Conservation (phyloP, 1,140 invertebrate species). For the Caenorhabditis briggsae region DNA sequence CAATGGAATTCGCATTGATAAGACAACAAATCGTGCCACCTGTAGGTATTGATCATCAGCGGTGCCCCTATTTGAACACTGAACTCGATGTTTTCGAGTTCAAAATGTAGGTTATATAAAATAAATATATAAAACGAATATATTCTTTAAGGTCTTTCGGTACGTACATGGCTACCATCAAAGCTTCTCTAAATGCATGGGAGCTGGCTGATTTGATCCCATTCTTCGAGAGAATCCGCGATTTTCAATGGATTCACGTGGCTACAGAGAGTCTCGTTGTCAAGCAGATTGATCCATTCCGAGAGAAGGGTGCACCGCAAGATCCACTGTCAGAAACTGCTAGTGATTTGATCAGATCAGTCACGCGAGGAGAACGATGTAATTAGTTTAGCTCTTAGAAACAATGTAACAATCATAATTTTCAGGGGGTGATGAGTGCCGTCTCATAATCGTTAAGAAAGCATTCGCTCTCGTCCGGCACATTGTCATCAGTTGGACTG, state of each 20-base stretch:
- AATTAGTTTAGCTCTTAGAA: not conserved
- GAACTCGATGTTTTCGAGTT: not conserved
- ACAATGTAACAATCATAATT: not conserved
- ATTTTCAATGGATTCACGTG: slow-evolving; percentile 42
- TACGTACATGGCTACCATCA: too few relatives aligned
- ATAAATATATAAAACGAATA: too few relatives aligned
- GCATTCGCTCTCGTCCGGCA: slow-evolving; percentile 6
- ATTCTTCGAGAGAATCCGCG: not conserved
- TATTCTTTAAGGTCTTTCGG: too few relatives aligned
- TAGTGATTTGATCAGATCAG: slow-evolving; percentile 1
- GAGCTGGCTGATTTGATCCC: not conserved
- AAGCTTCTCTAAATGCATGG: not conserved
- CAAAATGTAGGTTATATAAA: not conserved
- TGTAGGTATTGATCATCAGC: not conserved
- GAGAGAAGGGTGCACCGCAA: not conserved
- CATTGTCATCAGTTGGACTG: not conserved
- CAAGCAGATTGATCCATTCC: not conserved
- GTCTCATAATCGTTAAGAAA: slow-evolving; percentile 30
- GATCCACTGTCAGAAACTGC: not conserved
- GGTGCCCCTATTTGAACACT: not conserved
- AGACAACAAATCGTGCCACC: slow-evolving; percentile 6
- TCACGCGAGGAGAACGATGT: slow-evolving; percentile 27
- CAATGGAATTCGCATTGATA: slow-evolving; percentile 5
- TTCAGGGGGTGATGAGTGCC: slow-evolving; percentile 40
- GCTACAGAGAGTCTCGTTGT: slow-evolving; percentile 7